Evolutionary conservation across 2,888 invertebrate genomes (phyloP), one percentile per base, ranked within the genome.

Genomic region (Tenthredo amoena): DNA sequence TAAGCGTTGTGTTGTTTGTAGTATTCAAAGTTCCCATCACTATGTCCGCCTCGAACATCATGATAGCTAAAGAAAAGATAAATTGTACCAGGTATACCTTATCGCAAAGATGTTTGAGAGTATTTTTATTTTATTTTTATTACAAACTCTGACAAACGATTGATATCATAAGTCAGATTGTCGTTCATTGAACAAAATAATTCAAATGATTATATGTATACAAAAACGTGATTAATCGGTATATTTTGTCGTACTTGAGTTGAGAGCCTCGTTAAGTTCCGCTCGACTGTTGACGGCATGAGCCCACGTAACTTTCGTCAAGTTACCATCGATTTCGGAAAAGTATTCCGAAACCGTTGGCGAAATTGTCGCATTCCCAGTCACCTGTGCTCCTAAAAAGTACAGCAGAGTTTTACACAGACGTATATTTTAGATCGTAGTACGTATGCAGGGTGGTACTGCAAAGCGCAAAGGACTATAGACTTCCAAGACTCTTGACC

Each of bases 11-110:
- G 9, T 92, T 92, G 47, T 95, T 95, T 15, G 89, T 91, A 2
- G 79, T 47, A 40, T 40, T 87, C 71, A 96, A 86, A 50, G 94
- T 95, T 18, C 98, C 97, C 83, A 97, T 90, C 9, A 96, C 95
- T 43, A 98, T 96, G 92, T 98, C 98, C 0, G 97, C 98, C 94
- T 98, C 98, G 86, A 98, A 94, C 97, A 98, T 98, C 93, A 96
- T 95, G 21, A 74, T 10, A 3, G 21, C 72, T 74, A 6, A 2
- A 43, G n/a, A 74, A 74, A n/a, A 74, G 12, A 62, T 62, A 26
- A n/a, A n/a, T 62, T 12, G 9, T 26, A 62, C 26, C 26, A 26
- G 26, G 26, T 26, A 26, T 26, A 26, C 10, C 26, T 62, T 12
- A 62, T 62, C 7, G n/a, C n/a, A n/a, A 55, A 62, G 12, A 12